Percentiles rank a stretch among this genome's conserved stretches.
phyloP scores from a whole-genome alignment of 2,888 invertebrate genomes.

The Pasiphila rectangulata region DNA sequence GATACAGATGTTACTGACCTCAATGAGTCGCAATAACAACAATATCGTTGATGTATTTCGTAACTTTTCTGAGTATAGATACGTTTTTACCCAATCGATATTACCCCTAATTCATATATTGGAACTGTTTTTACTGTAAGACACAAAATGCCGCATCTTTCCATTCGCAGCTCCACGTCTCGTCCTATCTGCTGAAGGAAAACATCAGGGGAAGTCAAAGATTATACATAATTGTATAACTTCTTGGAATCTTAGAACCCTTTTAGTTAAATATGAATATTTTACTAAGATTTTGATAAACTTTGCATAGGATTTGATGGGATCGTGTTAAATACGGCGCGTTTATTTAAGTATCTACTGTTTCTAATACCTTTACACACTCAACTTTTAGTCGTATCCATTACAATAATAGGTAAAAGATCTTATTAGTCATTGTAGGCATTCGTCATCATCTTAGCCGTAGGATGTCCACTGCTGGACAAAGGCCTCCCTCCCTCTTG shows the following conservation, averaged over 20 bases:
- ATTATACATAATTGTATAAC: conserved; percentile 45
- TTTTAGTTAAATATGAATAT: conserved; percentile 8
- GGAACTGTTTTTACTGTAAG: not conserved
- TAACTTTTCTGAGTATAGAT: not conserved
- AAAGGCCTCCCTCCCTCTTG: no score
- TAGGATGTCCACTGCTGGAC: no score
- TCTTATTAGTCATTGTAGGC: no score
- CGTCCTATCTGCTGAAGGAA: conserved; percentile 51
- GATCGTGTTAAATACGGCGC: no score
- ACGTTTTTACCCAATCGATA: no score
- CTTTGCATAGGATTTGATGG: no score
- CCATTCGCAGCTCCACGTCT: conserved; percentile 33
- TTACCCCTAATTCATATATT: no score
- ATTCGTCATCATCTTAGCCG: no score
- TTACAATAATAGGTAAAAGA: no score
- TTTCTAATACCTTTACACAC: no score
- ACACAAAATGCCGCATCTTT: conserved; percentile 33
- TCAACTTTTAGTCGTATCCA: no score
- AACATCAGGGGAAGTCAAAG: conserved; percentile 50
- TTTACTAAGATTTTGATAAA: not conserved
- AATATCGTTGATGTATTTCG: not conserved
- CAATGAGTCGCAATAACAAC: not conserved
- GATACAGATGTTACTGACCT: conserved; percentile 1
- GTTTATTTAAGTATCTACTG: no score
- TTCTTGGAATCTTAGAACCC: conserved; percentile 13